phyloP scores from a whole-genome alignment of 2,888 invertebrate species.

The Amphimallon solstitiale region DNA sequence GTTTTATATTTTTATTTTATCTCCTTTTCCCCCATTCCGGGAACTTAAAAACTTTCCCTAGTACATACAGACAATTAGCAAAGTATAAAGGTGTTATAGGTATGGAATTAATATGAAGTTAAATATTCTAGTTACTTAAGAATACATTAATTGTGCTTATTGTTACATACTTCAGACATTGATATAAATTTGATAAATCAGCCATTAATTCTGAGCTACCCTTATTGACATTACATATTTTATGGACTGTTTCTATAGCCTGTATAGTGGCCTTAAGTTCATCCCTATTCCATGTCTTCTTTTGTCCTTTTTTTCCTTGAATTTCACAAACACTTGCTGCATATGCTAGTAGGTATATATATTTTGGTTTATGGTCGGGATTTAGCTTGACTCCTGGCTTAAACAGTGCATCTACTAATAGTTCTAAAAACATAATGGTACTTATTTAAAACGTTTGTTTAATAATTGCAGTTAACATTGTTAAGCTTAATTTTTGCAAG shows the following conservation, averaged over 20 bases:
- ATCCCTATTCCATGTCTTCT: conserved; percentile 79
- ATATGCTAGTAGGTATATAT: conserved; percentile 93
- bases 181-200: conserved; percentile 89
- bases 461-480: too few species aligned
- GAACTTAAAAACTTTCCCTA: too few species aligned
- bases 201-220: conserved; percentile 94
- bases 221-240: conserved; percentile 89
- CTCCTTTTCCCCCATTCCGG: too few species aligned
- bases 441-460: not conserved
- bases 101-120: too few species aligned
- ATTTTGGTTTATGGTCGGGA: conserved; percentile 97
- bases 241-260: conserved; percentile 93
- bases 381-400: conserved; percentile 94
- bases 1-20: too few species aligned
- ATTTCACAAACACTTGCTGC: conserved; percentile 93
- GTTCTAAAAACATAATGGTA: conserved; percentile 68
- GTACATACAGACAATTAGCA: too few species aligned
- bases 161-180: conserved; percentile 81
- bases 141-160: too few species aligned
- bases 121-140: too few species aligned
- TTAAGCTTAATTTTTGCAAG: too few species aligned
- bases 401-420: conserved; percentile 93
- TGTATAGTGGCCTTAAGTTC: conserved; percentile 91
- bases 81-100: too few species aligned
- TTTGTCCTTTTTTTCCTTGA: conserved; percentile 74